A percentile compares a stretch with the other conserved stretches of the same genome.
These are phyloP conservation scores for Azorinus chamasolen DNA, from an alignment of 2,888 invertebrate genomes.

Conservation along the genomic window DNA sequence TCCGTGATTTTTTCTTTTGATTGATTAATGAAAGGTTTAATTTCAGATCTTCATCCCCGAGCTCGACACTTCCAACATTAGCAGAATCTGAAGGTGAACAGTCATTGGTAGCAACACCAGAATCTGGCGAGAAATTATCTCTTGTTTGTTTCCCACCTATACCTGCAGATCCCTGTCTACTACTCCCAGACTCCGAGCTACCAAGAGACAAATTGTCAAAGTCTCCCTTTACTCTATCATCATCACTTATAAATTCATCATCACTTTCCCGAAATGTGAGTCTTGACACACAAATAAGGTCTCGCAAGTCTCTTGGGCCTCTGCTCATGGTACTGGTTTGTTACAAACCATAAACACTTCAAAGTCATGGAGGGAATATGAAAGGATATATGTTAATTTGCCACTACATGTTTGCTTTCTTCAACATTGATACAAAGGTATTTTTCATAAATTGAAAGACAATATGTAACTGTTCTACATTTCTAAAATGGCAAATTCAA, in stretches of 20 bases:
- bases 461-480: too few species aligned
- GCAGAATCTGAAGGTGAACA: slow-evolving; percentile 66
- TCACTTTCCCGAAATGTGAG: slow-evolving; percentile 83
- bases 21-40: slow-evolving; percentile 34
- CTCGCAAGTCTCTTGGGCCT: slow-evolving; percentile 84
- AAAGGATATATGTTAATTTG: too few species aligned
- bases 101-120: slow-evolving; percentile 82
- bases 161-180: slow-evolving; percentile 57
- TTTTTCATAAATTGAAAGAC: too few species aligned
- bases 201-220: slow-evolving; percentile 70
- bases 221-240: slow-evolving; percentile 68
- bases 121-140: slow-evolving; percentile 73
- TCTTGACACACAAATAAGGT: slow-evolving; percentile 85
- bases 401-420: too few species aligned
- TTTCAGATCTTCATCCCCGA: slow-evolving; percentile 40
- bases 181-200: slow-evolving; percentile 70
- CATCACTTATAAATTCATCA: slow-evolving; percentile 79
- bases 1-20: slow-evolving; percentile 55
- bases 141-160: slow-evolving; percentile 20
- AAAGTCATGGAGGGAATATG: slow-evolving; percentile 21
- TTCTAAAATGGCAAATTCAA: too few species aligned
- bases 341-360: not conserved
- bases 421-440: not conserved
- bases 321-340: slow-evolving; percentile 79
- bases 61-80: slow-evolving; percentile 12